Evolutionary conservation across 2,113 vertebrate genomes (phyloP).

Genomic region (Lonchura striata): DNA sequence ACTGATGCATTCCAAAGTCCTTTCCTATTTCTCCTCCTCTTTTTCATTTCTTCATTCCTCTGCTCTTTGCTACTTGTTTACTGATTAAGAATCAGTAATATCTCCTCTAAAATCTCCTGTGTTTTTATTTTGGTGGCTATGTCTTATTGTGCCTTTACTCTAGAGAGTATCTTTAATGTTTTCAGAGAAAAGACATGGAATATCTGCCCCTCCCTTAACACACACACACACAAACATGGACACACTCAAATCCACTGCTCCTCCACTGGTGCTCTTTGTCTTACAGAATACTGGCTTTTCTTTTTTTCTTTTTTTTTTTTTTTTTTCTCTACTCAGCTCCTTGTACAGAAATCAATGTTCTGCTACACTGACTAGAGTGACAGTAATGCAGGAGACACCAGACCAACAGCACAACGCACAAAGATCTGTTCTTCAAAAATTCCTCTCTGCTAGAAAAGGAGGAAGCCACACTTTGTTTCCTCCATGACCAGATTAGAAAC

Average conservation of each 20-base stretch:
- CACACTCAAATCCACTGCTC: not conserved
- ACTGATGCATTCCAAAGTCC: not conserved
- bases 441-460: not conserved
- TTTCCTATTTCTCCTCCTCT: not conserved
- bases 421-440: conserved; percentile 23
- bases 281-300: conserved; percentile 50
- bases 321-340: not conserved
- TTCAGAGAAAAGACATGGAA: not conserved
- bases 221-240: not conserved
- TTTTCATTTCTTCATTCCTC: not conserved
- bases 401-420: not conserved
- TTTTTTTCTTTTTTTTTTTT: not conserved
- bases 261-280: not conserved
- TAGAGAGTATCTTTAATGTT: not conserved
- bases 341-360: conserved; percentile 67
- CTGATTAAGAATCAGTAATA: not conserved
- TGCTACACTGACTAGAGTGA: conserved; percentile 51
- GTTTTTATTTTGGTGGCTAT: not conserved
- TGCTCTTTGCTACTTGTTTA: not conserved
- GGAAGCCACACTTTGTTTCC: not conserved
- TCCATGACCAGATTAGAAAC: not conserved
- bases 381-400: not conserved
- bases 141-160: not conserved
- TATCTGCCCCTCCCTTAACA: not conserved
- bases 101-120: not conserved